A percentile compares a stretch with the other conserved stretches of the same genome.
These are phyloP conservation scores for Eurypyga helias DNA, from an alignment of 2,113 vertebrate genomes.

Conservation along the genomic window DNA sequence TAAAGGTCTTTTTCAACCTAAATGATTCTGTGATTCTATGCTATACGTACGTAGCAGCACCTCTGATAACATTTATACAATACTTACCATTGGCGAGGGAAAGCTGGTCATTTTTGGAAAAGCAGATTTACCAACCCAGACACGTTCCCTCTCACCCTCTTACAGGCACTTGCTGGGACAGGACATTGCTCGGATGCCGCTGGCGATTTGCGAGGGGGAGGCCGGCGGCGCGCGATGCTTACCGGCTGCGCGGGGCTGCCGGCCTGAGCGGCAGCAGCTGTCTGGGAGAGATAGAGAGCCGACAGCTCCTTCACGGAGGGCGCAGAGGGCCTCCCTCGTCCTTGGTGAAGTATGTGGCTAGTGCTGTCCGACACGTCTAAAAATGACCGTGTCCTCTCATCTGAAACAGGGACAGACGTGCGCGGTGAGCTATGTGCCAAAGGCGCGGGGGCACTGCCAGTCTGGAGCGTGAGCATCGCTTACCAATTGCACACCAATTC, in stretches of 20 bases:
- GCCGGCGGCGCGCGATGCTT: conserved; percentile 72
- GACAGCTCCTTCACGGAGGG: conserved; percentile 83
- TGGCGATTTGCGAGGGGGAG: not conserved
- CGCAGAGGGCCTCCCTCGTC: conserved; percentile 42
- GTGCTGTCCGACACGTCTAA: conserved; percentile 46
- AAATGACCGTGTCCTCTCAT: conserved; percentile 61
- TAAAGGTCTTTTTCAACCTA: too few relatives aligned
- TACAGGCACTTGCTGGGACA: not conserved
- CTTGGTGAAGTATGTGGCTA: conserved; percentile 18
- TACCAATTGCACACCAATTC: accelerated
- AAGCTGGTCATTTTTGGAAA: not conserved
- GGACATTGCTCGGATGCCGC: not conserved
- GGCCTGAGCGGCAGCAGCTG: conserved; percentile 72
- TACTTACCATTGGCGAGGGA: not conserved
- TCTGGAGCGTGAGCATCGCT: accelerated
- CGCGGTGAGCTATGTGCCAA: accelerated
- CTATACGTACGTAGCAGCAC: not conserved
- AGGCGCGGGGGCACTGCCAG: accelerated
- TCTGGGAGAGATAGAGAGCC: conserved; percentile 77
- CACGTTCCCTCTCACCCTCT: not conserved
- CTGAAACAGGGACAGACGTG: conserved; percentile 68
- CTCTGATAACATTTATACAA: not conserved
- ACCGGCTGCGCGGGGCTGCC: conserved; percentile 57
- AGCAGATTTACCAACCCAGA: accelerated
- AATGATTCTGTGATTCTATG: too few relatives aligned